Conservation (phyloP, 92 coral and sea anemone genomes). For the Porites evermanni region DNA sequence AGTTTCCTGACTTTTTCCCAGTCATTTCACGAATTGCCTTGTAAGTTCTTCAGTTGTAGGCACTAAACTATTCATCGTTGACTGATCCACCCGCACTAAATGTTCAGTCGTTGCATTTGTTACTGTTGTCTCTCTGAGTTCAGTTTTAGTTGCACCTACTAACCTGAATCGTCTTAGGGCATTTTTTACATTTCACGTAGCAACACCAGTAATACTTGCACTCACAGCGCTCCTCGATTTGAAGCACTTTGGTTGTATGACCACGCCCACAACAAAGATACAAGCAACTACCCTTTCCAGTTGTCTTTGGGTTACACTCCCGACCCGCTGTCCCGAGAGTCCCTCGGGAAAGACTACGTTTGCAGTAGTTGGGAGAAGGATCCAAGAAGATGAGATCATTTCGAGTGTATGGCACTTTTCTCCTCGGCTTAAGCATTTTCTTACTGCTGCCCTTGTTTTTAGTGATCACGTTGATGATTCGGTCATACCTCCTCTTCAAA, state of each 20-base stretch:
- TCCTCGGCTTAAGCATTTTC: constrained; percentile 32
- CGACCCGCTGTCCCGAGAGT: constrained; percentile 79
- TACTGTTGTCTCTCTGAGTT: too few species aligned
- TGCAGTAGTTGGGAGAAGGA: constrained; percentile 82
- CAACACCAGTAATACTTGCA: constrained; percentile 80
- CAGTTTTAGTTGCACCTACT: constrained; percentile 55
- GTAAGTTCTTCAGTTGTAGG: not conserved
- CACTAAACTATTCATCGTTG: not conserved
- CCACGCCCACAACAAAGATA: constrained; percentile 93
- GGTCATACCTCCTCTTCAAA: constrained; percentile 65
- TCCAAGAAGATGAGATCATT: constrained; percentile 53
- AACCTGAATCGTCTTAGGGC: constrained; percentile 48
- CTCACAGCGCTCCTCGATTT: constrained; percentile 60
- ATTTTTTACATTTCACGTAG: constrained; percentile 67
- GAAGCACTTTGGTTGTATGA: constrained; percentile 24
- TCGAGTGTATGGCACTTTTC: constrained; percentile 53
- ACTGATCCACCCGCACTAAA: too few species aligned
- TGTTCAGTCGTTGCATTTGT: too few species aligned
- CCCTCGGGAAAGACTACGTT: constrained; percentile 35
- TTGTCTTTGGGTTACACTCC: constrained; percentile 65
- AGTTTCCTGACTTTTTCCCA: not conserved
- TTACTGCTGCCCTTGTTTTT: constrained; percentile 32
- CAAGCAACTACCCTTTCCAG: constrained; percentile 79
- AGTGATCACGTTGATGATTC: constrained; percentile 55
- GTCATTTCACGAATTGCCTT: not conserved